These are phyloP conservation scores for Lypha dubia DNA, from an alignment of 2,888 invertebrate species.

Conservation along the genomic window DNA sequence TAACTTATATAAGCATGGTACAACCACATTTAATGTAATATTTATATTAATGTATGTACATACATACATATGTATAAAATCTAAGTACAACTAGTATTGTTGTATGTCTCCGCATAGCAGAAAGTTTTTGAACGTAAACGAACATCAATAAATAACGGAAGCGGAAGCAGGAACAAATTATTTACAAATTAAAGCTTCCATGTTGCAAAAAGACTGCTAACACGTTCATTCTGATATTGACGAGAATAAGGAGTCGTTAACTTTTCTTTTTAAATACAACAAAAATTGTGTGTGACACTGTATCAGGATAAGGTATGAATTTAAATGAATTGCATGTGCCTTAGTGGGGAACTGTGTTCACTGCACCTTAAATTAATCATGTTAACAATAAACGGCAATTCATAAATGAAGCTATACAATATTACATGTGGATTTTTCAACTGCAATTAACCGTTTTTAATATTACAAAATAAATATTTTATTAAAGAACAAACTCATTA, in stretches of 20 bases:
- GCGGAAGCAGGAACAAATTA: neutral
- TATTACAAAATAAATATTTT: slow-evolving; percentile 7
- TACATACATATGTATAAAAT: neutral
- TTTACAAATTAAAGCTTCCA: slow-evolving; percentile 26
- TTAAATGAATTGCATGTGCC: slow-evolving; percentile 40
- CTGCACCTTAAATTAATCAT: slow-evolving; percentile 44
- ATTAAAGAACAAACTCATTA: neutral
- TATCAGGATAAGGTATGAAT: neutral
- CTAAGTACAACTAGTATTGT: neutral
- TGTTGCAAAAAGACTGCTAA: slow-evolving; percentile 10
- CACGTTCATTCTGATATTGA: slow-evolving; percentile 3
- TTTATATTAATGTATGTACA: too few relatives aligned
- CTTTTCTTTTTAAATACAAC: slow-evolving; percentile 13
- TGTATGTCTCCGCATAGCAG: neutral
- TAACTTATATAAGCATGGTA: neutral
- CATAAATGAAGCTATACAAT: slow-evolving; percentile 23
- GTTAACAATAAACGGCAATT: neutral
- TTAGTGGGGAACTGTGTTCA: slow-evolving; percentile 27
- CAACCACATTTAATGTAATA: neutral
- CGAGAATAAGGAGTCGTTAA: slow-evolving; percentile 39
- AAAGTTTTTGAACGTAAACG: neutral
- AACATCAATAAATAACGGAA: neutral
- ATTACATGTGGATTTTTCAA: neutral
- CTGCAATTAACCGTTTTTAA: neutral
- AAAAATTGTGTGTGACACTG: neutral